phyloP scores from a whole-genome alignment of 2,797 vertebrate species.

The Sparus aurata region DNA sequence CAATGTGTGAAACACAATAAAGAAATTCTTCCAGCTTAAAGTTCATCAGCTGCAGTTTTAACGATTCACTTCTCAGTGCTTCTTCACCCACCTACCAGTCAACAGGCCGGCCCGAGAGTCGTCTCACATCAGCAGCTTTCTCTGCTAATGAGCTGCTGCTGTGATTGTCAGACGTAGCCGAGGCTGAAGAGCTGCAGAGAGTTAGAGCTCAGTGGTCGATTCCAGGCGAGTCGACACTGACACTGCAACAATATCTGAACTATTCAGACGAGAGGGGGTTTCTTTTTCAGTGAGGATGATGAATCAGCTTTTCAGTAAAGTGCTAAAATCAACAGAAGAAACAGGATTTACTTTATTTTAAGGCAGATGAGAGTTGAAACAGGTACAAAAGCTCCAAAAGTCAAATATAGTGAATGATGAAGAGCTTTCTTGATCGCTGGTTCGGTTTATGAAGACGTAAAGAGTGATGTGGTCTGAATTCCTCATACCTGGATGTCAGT shows the following conservation, averaged over 20 bases:
- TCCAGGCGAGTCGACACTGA: slow-evolving; percentile 47
- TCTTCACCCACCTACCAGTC: slow-evolving; percentile 50
- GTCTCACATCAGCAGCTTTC: slow-evolving; percentile 70
- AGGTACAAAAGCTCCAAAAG: too few relatives aligned
- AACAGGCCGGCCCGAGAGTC: slow-evolving; percentile 61
- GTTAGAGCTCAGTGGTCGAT: slow-evolving; percentile 67
- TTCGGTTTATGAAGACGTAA: too few relatives aligned
- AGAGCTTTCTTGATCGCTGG: too few relatives aligned
- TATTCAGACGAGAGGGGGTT: slow-evolving; percentile 22
- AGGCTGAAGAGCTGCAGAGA: slow-evolving; percentile 50
- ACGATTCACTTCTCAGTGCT: slow-evolving; percentile 52
- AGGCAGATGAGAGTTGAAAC: too few relatives aligned
- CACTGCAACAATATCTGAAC: slow-evolving; percentile 40
- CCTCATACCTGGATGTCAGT: too few relatives aligned
- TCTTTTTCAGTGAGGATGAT: slow-evolving; percentile 25
- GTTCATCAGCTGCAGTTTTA: slow-evolving; percentile 59
- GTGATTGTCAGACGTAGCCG: slow-evolving; percentile 64
- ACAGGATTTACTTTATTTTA: not conserved
- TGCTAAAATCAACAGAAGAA: slow-evolving; percentile 22
- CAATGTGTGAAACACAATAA: slow-evolving; percentile 31
- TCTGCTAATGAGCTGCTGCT: slow-evolving; percentile 77
- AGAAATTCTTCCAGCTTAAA: slow-evolving; percentile 15
- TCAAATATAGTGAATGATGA: too few relatives aligned
- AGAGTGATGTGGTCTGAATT: too few relatives aligned
- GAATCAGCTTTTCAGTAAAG: slow-evolving; percentile 43